Evolutionary conservation across 2,113 vertebrate species (phyloP), one percentile per base, ranked within the genome.

Genomic region (Periophthalmodon schlosseri): DNA sequence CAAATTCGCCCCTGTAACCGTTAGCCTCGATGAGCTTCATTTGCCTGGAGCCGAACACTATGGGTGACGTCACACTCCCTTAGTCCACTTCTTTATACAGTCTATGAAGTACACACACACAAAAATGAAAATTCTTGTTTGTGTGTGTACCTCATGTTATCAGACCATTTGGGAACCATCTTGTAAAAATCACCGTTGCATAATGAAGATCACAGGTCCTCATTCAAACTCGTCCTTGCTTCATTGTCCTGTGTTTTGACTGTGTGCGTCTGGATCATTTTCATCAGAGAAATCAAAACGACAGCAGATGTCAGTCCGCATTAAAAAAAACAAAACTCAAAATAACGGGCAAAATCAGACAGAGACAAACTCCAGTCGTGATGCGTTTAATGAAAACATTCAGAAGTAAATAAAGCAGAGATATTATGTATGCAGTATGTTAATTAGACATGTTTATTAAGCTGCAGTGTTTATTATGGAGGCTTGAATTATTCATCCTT

Each of bases 301-400:
- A 75, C 72, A 80, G 70, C 60, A 61, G 72, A 68, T 4, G 56
- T 77, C 73, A 69, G 46, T 36, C 28, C 28, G 3, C 68, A 70
- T 80, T 72, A 74, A 80, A 61, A 70, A 64, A 70, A 68, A 75
- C 70, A 12, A 13, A 21, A 36, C 63, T 80, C 60, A 72, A 80
- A 69, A 67, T 21, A 65, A 78, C 24, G 74, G 58, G 68, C 44
- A 18, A 34, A 72, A 24, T 16, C 36, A 70, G 63, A 66, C 39
- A 7, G 21, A 34, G 46, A 49, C 67, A 23, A 18, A 24, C 44
- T 34, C 16, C 50, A 13, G 13, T 63, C 3, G n/a, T 49, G 57
- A 54, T 56, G 39, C 63, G 28, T 57, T 63, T 72, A 60, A 21
- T n/a, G 21, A 80, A 71, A 63, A 49, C 34, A 49, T 72, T 57